Conservation (phyloP, 2,797 vertebrate species). For the Trachurus trachurus region DNA sequence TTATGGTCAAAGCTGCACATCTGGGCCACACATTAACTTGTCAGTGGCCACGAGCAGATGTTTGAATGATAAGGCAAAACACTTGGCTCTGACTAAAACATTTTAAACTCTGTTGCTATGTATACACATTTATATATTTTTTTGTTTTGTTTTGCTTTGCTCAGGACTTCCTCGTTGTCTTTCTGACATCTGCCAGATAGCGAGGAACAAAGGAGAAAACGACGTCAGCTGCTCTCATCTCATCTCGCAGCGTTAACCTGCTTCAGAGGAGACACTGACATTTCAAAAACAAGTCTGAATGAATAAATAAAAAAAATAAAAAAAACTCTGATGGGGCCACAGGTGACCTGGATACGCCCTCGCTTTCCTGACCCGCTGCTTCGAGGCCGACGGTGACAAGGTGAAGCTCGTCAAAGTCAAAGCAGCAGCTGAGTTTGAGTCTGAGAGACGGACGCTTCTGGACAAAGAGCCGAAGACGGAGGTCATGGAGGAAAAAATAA, state of each 20-base stretch:
- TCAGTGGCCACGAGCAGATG: background rate
- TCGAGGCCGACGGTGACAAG: background rate
- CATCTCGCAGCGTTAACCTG: background rate
- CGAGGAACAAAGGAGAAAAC: background rate
- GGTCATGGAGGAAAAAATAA: background rate
- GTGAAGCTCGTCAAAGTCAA: background rate
- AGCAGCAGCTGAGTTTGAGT: constrained; percentile 23
- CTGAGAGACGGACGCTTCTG: background rate
- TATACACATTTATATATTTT: background rate
- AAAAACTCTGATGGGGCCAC: background rate
- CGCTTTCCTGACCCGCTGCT: background rate
- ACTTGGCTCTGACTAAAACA: background rate
- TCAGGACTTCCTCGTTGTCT: background rate
- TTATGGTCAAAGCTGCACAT: constrained; percentile 1
- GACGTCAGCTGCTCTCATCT: background rate
- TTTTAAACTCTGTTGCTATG: background rate
- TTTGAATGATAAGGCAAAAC: background rate
- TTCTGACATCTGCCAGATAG: background rate
- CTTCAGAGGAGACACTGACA: background rate
- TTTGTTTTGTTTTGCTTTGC: background rate
- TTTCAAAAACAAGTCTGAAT: constrained; percentile 9
- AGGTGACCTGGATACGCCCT: background rate
- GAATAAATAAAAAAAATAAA: background rate
- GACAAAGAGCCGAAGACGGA: constrained; percentile 5
- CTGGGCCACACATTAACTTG: background rate